Evolutionary conservation across 2,888 invertebrate species (phyloP), one percentile per base, ranked within the genome.

Genomic region (Lydus trimaculatus): DNA sequence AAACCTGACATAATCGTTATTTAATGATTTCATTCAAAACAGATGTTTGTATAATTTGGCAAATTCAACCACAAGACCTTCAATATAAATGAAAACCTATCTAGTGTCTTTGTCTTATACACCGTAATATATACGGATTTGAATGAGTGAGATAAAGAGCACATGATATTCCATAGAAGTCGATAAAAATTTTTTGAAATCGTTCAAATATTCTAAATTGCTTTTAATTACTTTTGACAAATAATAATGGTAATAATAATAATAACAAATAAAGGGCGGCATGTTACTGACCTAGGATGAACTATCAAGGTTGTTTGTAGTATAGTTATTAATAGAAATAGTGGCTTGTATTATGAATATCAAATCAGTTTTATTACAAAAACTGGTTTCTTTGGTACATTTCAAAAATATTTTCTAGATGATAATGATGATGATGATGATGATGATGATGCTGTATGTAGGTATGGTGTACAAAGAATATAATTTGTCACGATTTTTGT

Each of bases 281-380:
- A 64, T 67, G 76, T 75, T 75, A 81, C 81, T 81, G 81, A 81
- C 81, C 81, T 81, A 81, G 70, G 79, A 59, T 81, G 80, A 81
- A 81, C 81, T 77, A 72, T 77, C 81, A 81, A 81, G 81, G 81
- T 74, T 80, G 81, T 6, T 48, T 28, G n/a, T 15, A 13, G 15
- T 13, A n/a, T n/a, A 59, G 74, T 71, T 77, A 77, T 76, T 76
- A 77, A 76, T 77, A 77, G 77, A 74, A 74, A 64, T 62, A 64
- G 43, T 61, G 65, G 72, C 70, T 71, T 59, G 73, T 70, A 73
- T 73, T 72, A 76, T 72, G 76, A 74, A 77, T 76, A 77, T 77
- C 76, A 71, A 76, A 74, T 75, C 56, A 56, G 28, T 28, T 28
- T 28, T 28, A 56, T 15, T 64, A 70, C 58, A 65, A 70, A 77